Conservation (phyloP, 1,140 invertebrate species). For the Anthonomus grandis region DNA sequence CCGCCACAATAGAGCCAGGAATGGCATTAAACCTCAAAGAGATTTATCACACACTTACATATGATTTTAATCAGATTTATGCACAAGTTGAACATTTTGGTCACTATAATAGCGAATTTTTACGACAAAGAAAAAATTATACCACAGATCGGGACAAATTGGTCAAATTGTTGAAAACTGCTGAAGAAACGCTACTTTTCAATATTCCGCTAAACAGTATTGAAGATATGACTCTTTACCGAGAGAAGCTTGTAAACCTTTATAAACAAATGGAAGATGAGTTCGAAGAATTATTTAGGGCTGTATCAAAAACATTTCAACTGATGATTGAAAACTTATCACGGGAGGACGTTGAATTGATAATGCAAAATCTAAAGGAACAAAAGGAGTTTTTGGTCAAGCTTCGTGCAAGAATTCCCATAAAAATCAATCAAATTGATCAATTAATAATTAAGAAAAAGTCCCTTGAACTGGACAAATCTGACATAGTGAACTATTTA, state of each 20-base stretch:
- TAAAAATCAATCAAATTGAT: constrained; percentile 74
- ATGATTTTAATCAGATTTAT: too few relatives aligned
- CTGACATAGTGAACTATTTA: constrained; percentile 82
- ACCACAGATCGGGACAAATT: too few relatives aligned
- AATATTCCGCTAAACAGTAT: too few relatives aligned
- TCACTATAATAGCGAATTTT: too few relatives aligned
- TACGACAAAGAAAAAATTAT: too few relatives aligned
- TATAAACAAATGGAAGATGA: too few relatives aligned
- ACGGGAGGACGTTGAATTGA: constrained; percentile 83
- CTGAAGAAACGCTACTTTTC: constrained; percentile 72
- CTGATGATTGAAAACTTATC: constrained; percentile 84
- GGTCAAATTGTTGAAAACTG: constrained; percentile 81
- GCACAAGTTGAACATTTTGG: too few relatives aligned
- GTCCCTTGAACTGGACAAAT: constrained; percentile 81
- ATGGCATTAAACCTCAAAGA: constrained; percentile 75
- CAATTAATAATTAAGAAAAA: constrained; percentile 87
- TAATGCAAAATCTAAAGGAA: constrained; percentile 86
- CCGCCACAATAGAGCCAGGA: constrained; percentile 79
- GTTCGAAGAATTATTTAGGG: constrained; percentile 87
- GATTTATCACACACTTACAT: constrained; percentile 64
- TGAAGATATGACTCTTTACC: constrained; percentile 77
- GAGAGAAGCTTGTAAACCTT: constrained; percentile 75
- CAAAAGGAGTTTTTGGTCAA: constrained; percentile 83
- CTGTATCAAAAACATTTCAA: constrained; percentile 86
- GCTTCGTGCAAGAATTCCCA: constrained; percentile 75